Evolutionary conservation across 2,888 invertebrate genomes (phyloP), one percentile per base, ranked within the genome.

Genomic region (Tribolium freemani): DNA sequence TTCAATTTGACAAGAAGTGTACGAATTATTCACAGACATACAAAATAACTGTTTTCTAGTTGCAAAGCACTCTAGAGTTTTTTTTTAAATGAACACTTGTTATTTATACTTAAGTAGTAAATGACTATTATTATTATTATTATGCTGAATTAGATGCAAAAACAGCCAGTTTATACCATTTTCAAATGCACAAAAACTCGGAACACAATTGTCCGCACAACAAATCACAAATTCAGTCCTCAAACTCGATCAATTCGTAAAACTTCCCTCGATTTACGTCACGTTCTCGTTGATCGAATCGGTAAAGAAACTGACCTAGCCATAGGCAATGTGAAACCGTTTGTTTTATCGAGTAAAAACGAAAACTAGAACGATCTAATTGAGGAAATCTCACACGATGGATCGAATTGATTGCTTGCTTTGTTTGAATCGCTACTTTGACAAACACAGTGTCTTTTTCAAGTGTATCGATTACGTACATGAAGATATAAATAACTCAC

Each of bases 241-340:
- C 10, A 11, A 48, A 4, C 48, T 0, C 10, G 48, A 38, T 38
- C 16, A 5, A 11, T 50, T 11, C 50, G 16, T 16, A 9, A 16
- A 16, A 50, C 6, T 9, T 20, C 9, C 21, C 44, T n/a, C 16
- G 26, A 13, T 38, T 44, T n/a, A 45, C 58, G 45, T 58, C 45
- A 45, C 13, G 44, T 38, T n/a, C 20, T 45, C 10, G 16, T 16
- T 38, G 38, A 38, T 38, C 11, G 54, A 26, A 64, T 64, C 64
- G 45, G 53, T 64, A 26, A 16, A 26, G 26, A 54, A 53, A 64
- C 64, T 64, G 64, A 64, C 64, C 64, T 64, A 64, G 31, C 61
- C 48, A 30, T 30, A n/a, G 31, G 31, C 31, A 11, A 56, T 20
- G 10, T 26, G 46, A 11, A 48, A 20, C 20, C 13, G 4, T 13